A percentile compares a stretch with the other conserved stretches of the same genome.
Conservation (phyloP, 2,888 invertebrate species). For the Lasioglossum malachurum region DNA sequence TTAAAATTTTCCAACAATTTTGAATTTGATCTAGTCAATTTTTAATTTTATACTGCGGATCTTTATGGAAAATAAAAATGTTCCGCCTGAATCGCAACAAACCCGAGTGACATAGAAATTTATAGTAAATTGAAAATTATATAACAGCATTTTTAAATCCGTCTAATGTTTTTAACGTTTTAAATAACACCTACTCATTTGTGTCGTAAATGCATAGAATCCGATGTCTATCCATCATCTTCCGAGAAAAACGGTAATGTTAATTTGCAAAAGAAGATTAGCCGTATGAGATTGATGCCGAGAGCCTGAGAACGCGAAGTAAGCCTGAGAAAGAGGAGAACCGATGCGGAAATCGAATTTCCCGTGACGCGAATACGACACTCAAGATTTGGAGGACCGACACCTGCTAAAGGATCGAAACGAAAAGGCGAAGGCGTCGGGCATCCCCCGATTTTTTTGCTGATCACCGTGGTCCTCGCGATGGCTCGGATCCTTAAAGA, state of each 20-base stretch:
- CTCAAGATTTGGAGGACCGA: slow-evolving; percentile 44
- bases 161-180: too few relatives aligned
- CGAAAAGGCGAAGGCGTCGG: slow-evolving; percentile 58
- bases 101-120: too few relatives aligned
- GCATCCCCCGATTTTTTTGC: slow-evolving; percentile 33
- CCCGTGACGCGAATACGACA: slow-evolving; percentile 62
- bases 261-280: neutral
- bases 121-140: too few relatives aligned
- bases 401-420: slow-evolving; percentile 70
- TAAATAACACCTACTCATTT: too few relatives aligned
- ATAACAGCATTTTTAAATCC: too few relatives aligned
- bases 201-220: neutral
- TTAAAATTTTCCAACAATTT: too few relatives aligned
- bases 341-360: slow-evolving; percentile 62
- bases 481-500: slow-evolving; percentile 81
- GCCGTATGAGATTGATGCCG: neutral
- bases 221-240: neutral
- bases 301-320: neutral
- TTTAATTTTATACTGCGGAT: too few relatives aligned
- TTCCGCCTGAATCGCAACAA: too few relatives aligned
- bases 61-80: too few relatives aligned
- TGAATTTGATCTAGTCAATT: too few relatives aligned
- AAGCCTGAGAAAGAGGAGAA: slow-evolving; percentile 17
- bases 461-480: slow-evolving; percentile 61
- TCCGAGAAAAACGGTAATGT: neutral